A percentile compares a stretch with the other conserved stretches of the same genome.
These are phyloP conservation scores for Lordiphosa mommai DNA, from an alignment of 1,140 invertebrate genomes.

Conservation along the genomic window DNA sequence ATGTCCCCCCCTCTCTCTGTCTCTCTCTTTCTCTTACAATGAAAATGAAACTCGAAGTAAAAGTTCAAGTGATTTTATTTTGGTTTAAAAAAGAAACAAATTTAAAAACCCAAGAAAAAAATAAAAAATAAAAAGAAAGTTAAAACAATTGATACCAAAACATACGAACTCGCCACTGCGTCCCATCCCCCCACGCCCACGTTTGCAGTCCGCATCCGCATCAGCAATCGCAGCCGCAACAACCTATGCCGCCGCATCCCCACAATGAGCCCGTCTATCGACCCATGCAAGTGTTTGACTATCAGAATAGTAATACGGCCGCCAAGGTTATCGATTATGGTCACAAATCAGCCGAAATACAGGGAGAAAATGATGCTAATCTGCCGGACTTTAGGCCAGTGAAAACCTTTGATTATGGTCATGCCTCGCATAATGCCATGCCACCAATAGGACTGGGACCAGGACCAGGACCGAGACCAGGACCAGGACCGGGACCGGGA, in stretches of 20 bases:
- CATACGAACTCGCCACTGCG: conserved; percentile 32
- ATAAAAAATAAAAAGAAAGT: conserved; percentile 20
- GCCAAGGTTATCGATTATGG: conserved; percentile 87
- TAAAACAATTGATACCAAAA: conserved; percentile 30
- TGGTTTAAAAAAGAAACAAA: conserved; percentile 27
- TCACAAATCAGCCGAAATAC: conserved; percentile 80
- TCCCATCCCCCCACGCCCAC: conserved; percentile 20
- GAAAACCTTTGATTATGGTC: conserved; percentile 83
- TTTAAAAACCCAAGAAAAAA: conserved; percentile 24
- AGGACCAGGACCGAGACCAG: not conserved
- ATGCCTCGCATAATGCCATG: conserved; percentile 74
- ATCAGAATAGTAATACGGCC: conserved; percentile 78
- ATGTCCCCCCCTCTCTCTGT: no score
- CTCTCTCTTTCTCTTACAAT: no score
- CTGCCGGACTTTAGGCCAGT: conserved; percentile 77
- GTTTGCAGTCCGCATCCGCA: conserved; percentile 53
- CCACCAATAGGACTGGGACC: not conserved
- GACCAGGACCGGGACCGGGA: not conserved
- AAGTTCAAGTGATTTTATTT: conserved; percentile 65
- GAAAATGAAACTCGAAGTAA: conserved; percentile 28
- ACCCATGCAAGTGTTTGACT: conserved; percentile 74
- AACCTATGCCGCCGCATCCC: no score
- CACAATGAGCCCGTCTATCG: conserved; percentile 48
- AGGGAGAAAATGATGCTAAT: not conserved
- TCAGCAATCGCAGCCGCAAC: not conserved